Evolutionary conservation across 2,888 invertebrate genomes (phyloP), one percentile per base, ranked within the genome.

Genomic region (Polyommatus icarus): DNA sequence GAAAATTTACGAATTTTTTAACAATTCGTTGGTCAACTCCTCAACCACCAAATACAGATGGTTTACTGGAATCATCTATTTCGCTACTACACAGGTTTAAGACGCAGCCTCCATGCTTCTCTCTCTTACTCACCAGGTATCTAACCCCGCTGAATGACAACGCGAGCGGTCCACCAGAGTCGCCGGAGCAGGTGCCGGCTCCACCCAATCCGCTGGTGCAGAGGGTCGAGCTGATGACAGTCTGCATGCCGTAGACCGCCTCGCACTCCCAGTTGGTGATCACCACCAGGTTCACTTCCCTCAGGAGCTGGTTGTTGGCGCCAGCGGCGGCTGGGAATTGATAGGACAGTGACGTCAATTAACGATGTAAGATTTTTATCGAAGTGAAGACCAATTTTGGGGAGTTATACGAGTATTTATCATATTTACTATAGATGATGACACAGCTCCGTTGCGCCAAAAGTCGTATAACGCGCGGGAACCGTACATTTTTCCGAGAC

Each of bases 281-380:
- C 80, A 91, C 89, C 72, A 84, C 84, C 81, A 94, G 88, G 76
- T 86, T 85, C 76, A 93, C 92, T 76, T 90, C 93, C 81, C 93
- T 92, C 81, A 92, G 87, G 76, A 82, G 79, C 80, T 88, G 87
- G 80, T 81, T 80, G 84, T 83, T 80, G 79, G 83, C 54, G 83
- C 88, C 86, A 12, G 83, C 80, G 1, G 80, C 72, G 7, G 50
- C 88, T 88, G 83, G 12, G 67, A 67, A 3, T n/a, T 20, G 6
- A 71, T 61, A 46, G 0, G 54, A 12, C 4, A 57, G 0, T 40
- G 7, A 5, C 7, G 29, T 46, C 46, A 46, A 46, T 40, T 2
- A 40, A 40, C 10, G 40, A 40, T 10, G 10, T 40, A 40, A 40
- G 10, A 10, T 10, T 40, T 40, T 40, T 10, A 40, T 40, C 40